Evolutionary conservation across 1,140 invertebrate species (phyloP), one percentile per base, ranked within the genome.

Genomic region (Epicauta chinensis): DNA sequence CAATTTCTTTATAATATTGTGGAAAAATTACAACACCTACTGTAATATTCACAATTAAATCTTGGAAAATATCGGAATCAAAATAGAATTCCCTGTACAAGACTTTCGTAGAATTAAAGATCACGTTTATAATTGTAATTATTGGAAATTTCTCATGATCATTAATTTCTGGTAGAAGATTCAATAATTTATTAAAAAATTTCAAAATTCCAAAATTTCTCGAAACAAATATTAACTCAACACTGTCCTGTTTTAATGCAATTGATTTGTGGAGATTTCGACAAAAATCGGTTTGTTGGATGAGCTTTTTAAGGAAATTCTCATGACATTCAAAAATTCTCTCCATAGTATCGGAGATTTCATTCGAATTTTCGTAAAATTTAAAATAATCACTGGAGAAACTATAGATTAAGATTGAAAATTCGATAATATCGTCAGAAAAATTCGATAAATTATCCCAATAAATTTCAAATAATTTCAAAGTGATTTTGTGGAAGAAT

Each of bases 401-500:
- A 12, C 7, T 14, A 30, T 45, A 51, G 23, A 55, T 35, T 16
- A 43, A 37, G 14, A 49, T 15, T 23, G 30, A 51, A 39, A 55
- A 55, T 13, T 35, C 30, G 7, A 51, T n/a, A 36, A 45, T 16
- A 10, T 39, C 30, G 12, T 51, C 17, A 1, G 9, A 23, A 17
- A 16, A 39, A 13, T 46, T 41, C 7, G 4, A 7, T 23, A 40
- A 13, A 50, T 13, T 16, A 46, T 55, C 29, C 34, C 42, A 40
- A 37, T 45, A 43, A 5, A 31, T 30, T 30, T 55, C 53, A 13
- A 43, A 46, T 13, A 55, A 37, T 50, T 51, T 55, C 37, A 55
- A 45, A 40, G 34, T 41, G 10, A 55, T 41, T 41, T 55, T 55
- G 3, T 51, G 12, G 16, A 55, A 45, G 51, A 55, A 51, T 5